These are phyloP conservation scores for Acropternis orthonyx DNA, from an alignment of 2,797 vertebrate genomes.

Conservation along the genomic window DNA sequence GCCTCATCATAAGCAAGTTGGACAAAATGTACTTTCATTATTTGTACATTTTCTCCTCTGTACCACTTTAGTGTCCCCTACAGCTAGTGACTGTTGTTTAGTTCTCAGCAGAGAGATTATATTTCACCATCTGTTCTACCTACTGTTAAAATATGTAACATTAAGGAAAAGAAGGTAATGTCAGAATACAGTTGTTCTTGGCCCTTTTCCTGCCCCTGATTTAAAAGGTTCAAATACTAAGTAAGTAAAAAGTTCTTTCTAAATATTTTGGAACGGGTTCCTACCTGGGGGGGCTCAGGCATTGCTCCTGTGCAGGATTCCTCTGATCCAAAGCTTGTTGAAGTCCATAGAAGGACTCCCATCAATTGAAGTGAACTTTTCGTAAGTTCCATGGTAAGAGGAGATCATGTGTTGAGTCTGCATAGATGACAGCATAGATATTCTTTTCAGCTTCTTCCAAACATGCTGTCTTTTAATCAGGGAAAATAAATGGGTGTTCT, in stretches of 20 bases:
- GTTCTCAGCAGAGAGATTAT: neutral
- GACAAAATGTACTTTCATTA: constrained; percentile 44
- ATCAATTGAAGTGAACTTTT: neutral
- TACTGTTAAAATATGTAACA: constrained; percentile 2
- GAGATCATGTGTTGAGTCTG: neutral
- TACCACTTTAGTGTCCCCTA: constrained; percentile 29
- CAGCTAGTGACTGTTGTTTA: constrained; percentile 6
- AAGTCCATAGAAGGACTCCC: neutral
- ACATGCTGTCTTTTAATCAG: neutral
- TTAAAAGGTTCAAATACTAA: neutral
- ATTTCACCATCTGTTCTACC: constrained; percentile 41
- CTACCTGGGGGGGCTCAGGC: neutral
- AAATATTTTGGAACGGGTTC: neutral
- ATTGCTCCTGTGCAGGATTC: neutral
- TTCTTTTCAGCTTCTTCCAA: neutral
- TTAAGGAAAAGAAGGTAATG: constrained; percentile 26
- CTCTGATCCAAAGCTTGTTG: neutral
- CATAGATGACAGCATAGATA: neutral
- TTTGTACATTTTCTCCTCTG: constrained; percentile 32
- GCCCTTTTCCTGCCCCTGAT: neutral
- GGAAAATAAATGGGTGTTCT: neutral
- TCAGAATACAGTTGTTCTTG: constrained; percentile 21
- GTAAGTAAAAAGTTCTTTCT: neutral
- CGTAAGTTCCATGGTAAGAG: neutral
- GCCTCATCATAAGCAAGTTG: constrained; percentile 45